phyloP scores from a whole-genome alignment of 2,888 invertebrate species.

The Molorchus minor region DNA sequence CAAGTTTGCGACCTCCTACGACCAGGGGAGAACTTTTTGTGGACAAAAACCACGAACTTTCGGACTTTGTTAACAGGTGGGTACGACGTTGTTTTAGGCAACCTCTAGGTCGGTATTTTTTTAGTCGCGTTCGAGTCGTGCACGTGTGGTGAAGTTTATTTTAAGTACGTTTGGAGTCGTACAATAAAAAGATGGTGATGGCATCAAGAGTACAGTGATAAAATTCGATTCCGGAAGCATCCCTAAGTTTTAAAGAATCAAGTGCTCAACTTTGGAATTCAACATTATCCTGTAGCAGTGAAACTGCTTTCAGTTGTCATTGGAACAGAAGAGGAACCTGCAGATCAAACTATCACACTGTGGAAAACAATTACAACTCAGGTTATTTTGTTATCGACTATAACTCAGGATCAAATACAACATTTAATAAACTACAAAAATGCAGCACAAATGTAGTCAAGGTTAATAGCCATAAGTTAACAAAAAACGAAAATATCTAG shows the following conservation, averaged over 20 bases:
- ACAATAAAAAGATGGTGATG: neutral
- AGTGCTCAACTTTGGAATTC: neutral
- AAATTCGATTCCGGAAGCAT: slow-evolving; percentile 1
- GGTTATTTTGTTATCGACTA: slow-evolving; percentile 22
- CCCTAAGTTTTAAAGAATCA: neutral
- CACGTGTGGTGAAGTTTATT: neutral
- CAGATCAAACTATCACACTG: neutral
- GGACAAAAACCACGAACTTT: too few relatives aligned
- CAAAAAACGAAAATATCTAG: slow-evolving; percentile 2
- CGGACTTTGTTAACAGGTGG: too few relatives aligned
- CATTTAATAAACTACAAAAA: too few relatives aligned
- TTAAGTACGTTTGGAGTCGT: slow-evolving; percentile 2
- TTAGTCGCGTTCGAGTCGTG: slow-evolving; percentile 2
- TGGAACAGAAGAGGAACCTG: slow-evolving; percentile 18
- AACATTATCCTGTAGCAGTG: slow-evolving; percentile 21
- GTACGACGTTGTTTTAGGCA: too few relatives aligned
- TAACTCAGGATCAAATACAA: too few relatives aligned
- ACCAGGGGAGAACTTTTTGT: too few relatives aligned
- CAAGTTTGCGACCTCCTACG: too few relatives aligned
- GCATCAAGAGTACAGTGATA: neutral
- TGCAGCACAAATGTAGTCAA: too few relatives aligned
- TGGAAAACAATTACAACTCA: slow-evolving; percentile 26
- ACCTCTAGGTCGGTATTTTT: too few relatives aligned
- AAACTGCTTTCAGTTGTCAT: slow-evolving; percentile 22
- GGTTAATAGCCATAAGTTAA: too few relatives aligned